phyloP scores from a whole-genome alignment of 2,113 vertebrate genomes.

The Pachycephala philippinensis region DNA sequence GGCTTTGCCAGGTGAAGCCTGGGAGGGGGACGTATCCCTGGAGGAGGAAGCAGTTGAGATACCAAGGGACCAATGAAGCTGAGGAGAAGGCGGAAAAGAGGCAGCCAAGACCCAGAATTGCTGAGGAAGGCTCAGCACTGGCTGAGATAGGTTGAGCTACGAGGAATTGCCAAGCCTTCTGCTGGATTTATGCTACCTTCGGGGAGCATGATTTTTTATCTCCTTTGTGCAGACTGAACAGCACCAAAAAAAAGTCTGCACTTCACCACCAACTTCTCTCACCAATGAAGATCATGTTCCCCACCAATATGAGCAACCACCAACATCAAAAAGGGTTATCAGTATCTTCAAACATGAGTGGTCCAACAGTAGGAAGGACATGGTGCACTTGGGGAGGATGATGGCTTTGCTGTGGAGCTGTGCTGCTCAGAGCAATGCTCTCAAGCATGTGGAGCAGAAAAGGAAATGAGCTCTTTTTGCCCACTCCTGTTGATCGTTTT shows the following conservation, averaged over 20 bases:
- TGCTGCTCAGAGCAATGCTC: background rate
- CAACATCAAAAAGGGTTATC: background rate
- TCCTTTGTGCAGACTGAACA: background rate
- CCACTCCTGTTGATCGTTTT: background rate
- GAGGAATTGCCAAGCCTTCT: background rate
- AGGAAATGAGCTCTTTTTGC: background rate
- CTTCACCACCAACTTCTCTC: background rate
- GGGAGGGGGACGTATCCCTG: background rate
- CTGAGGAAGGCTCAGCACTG: background rate
- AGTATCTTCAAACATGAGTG: background rate
- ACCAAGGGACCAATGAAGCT: background rate
- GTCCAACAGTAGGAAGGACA: background rate
- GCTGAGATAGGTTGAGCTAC: background rate
- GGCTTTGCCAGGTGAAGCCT: background rate
- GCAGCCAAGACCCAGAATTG: background rate
- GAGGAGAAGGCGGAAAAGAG: background rate
- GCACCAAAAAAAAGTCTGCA: background rate
- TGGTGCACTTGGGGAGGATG: fast-evolving
- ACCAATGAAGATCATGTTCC: background rate
- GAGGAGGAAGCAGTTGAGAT: background rate
- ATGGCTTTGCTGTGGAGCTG: background rate
- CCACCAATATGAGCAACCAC: background rate
- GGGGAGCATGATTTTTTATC: background rate
- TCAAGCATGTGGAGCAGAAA: background rate
- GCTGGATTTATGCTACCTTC: background rate